A percentile compares a stretch with the other conserved stretches of the same genome.
Evolutionary conservation across 2,113 vertebrate species (phyloP).

Genomic region (Bucco capensis): DNA sequence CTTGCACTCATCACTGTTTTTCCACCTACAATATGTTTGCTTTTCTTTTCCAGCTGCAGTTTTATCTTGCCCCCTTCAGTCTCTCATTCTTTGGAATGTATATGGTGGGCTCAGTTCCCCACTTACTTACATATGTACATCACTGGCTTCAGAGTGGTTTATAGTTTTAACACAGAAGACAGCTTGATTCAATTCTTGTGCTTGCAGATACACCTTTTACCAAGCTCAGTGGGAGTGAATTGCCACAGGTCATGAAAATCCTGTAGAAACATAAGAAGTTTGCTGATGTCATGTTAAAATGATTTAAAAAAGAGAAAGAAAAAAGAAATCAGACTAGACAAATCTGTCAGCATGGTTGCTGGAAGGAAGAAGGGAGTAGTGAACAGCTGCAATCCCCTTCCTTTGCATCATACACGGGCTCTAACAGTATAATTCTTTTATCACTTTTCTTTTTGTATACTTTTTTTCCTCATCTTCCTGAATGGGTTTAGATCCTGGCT

Average conservation of each 20-base stretch:
- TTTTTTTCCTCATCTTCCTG: not conserved
- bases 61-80: conserved; percentile 33
- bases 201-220: not conserved
- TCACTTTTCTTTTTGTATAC: not conserved
- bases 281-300: not conserved
- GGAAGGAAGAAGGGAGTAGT: not conserved
- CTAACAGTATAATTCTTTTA: not conserved
- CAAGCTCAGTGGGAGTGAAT: not conserved
- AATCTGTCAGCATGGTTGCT: not conserved
- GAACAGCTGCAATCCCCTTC: not conserved
- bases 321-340: not conserved
- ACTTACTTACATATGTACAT: not conserved
- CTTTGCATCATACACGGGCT: not conserved
- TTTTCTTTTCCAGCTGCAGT: conserved; percentile 58
- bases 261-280: not conserved
- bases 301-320: not conserved
- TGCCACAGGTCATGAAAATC: not conserved
- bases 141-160: not conserved
- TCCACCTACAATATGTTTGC: conserved; percentile 48
- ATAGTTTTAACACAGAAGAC: not conserved
- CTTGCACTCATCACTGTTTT: conserved; percentile 57
- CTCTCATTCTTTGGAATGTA: not conserved
- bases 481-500: not conserved
- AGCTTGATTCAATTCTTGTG: not conserved
- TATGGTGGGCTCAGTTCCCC: not conserved